Evolutionary conservation across 2,888 invertebrate species (phyloP).

Genomic region (Heliconius ethilla): DNA sequence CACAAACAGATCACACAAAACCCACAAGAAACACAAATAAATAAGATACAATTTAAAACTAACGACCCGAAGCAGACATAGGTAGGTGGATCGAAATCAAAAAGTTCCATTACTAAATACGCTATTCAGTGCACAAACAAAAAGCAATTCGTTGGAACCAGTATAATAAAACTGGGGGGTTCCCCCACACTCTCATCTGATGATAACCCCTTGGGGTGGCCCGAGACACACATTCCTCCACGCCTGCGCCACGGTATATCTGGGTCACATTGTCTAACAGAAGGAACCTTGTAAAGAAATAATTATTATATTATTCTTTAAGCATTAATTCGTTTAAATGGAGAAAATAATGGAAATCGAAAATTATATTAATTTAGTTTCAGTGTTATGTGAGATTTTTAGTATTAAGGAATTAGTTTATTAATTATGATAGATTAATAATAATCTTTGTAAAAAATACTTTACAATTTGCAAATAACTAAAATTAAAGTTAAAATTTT

Average conservation of each 20-base stretch:
- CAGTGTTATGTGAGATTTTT: no score
- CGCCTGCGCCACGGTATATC: slow-evolving; percentile 69
- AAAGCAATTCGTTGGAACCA: slow-evolving; percentile 58
- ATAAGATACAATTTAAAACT: slow-evolving; percentile 33
- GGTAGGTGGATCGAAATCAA: slow-evolving; percentile 41
- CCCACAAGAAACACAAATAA: not conserved
- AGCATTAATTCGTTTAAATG: not conserved
- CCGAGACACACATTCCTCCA: slow-evolving; percentile 72
- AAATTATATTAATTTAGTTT: no score
- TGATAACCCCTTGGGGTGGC: slow-evolving; percentile 60
- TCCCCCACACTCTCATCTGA: slow-evolving; percentile 53
- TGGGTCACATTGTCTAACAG: slow-evolving; percentile 70
- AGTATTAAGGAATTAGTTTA: not conserved
- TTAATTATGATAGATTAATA: not conserved
- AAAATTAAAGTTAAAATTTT: not conserved
- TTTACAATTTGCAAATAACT: not conserved
- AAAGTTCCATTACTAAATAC: slow-evolving; percentile 47
- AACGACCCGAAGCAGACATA: slow-evolving; percentile 39
- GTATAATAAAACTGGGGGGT: slow-evolving; percentile 55
- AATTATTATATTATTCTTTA: not conserved
- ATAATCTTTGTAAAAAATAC: not conserved
- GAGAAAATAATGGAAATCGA: not conserved
- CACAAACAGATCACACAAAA: not conserved
- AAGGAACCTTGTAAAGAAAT: slow-evolving; percentile 37
- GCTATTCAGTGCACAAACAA: slow-evolving; percentile 54